phyloP scores from a whole-genome alignment of 2,797 vertebrate genomes.

The Enteromius argenteus region DNA sequence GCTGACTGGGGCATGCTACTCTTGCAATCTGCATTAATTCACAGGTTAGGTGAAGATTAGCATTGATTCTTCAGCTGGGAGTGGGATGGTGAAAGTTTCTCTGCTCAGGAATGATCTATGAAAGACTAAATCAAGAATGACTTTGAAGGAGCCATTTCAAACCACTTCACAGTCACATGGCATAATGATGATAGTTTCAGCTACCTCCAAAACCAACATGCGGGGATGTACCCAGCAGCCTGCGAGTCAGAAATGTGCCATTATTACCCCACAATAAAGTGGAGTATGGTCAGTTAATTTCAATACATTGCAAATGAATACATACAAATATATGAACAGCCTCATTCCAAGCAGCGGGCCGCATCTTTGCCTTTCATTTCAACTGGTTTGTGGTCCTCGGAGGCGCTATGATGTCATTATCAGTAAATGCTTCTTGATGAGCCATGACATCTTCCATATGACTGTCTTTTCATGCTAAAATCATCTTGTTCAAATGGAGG shows the following conservation, averaged over 20 bases:
- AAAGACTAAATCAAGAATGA: constrained; percentile 42
- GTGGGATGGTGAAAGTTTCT: constrained; percentile 55
- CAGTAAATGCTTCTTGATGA: constrained; percentile 38
- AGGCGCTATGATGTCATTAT: constrained; percentile 36
- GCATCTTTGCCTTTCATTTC: constrained; percentile 25
- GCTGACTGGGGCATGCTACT: constrained; percentile 69
- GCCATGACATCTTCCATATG: constrained; percentile 37
- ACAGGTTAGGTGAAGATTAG: constrained; percentile 70
- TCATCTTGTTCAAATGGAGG: not conserved
- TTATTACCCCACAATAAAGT: constrained; percentile 13
- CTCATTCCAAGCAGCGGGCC: not conserved
- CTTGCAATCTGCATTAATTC: constrained; percentile 72
- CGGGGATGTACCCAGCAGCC: not conserved
- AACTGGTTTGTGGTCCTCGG: constrained; percentile 15
- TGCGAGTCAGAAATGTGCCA: not conserved
- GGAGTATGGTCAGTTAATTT: constrained; percentile 41
- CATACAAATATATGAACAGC: constrained; percentile 30
- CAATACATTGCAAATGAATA: constrained; percentile 39
- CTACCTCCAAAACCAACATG: constrained; percentile 8
- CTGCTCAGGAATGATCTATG: constrained; percentile 34
- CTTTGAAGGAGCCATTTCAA: constrained; percentile 37
- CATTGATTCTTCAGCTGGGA: constrained; percentile 68
- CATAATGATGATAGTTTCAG: constrained; percentile 14
- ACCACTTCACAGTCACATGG: constrained; percentile 4
- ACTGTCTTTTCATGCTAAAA: constrained; percentile 17